Evolutionary conservation across 2,888 invertebrate genomes (phyloP).

Genomic region (Argyresthia albistria): DNA sequence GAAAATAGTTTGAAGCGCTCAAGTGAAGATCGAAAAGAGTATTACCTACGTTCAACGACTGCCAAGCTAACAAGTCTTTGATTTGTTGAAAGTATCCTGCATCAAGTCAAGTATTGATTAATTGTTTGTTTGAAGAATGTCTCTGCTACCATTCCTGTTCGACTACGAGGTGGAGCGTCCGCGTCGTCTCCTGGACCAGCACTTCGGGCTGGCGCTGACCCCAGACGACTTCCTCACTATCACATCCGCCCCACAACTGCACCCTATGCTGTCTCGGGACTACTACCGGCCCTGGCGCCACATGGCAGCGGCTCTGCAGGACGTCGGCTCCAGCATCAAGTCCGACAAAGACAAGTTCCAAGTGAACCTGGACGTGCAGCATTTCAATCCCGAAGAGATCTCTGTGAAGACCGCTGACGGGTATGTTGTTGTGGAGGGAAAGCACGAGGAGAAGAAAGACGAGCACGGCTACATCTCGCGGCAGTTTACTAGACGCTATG

Average conservation of each 20-base stretch:
- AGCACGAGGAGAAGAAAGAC: slow-evolving; percentile 82
- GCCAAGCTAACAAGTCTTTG: too few species aligned
- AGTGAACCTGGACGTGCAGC: slow-evolving; percentile 80
- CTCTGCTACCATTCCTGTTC: slow-evolving; percentile 28
- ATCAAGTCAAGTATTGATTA: too few species aligned
- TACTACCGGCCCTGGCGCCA: slow-evolving; percentile 48
- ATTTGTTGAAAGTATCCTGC: too few species aligned
- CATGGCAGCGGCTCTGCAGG: slow-evolving; percentile 39
- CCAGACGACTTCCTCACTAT: slow-evolving; percentile 46
- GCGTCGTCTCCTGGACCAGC: slow-evolving; percentile 46
- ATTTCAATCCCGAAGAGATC: slow-evolving; percentile 81
- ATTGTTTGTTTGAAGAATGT: slow-evolving; percentile 23
- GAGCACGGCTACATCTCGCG: slow-evolving; percentile 80
- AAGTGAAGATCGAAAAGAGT: not conserved
- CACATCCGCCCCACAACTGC: slow-evolving; percentile 20
- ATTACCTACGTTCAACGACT: not conserved
- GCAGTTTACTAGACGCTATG: slow-evolving; percentile 80
- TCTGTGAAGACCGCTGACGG: slow-evolving; percentile 79
- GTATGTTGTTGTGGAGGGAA: slow-evolving; percentile 78
- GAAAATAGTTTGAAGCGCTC: not conserved
- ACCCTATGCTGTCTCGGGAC: slow-evolving; percentile 25
- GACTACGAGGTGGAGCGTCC: slow-evolving; percentile 26
- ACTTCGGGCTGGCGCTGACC: slow-evolving; percentile 51
- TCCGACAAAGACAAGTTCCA: slow-evolving; percentile 69
- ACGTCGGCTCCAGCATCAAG: slow-evolving; percentile 60